Base-by-base conservation (phyloP, 1,140 invertebrate species). In the Triops longicaudatus region DNA sequence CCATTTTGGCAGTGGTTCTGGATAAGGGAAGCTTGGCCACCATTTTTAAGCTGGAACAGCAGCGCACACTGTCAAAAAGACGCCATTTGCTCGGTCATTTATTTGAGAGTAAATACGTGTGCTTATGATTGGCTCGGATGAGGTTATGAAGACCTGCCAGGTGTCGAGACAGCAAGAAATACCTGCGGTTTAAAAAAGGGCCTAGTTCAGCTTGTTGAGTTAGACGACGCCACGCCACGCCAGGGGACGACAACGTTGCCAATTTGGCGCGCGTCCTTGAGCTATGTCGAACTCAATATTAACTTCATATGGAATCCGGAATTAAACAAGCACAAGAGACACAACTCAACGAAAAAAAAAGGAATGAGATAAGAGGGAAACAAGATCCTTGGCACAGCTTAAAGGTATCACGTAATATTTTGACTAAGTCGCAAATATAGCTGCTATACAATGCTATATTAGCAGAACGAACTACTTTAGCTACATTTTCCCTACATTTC, bases 121-220 rank as follows among this genome's bases (percentile, higher is more conserved):
- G 50, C 50, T 63, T 63, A 63, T 63, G 50, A 63, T 63, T 63
- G 14, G 50, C 50, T 63, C 17, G 50, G 50, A 63, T 63, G 50
- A 63, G 50, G 50, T 63, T 63, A 63, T 63, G 50, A 63, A 63
- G 50, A 12, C 50, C 17, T 63, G 50, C 50, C 50, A 63, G 50
- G 50, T 63, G 50, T 14, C 50, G 7, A 63, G 50, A 22, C 50
- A 63, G 50, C 50, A 22, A 63, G 50, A 63, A 63, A 63, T n/a
- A 63, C 50, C 7, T 63, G 50, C 17, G 10, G 9, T 63, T 17
- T 63, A 6, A n/a, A n/a, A 63, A 37, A 63, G 17, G 50, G 50
- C 50, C 50, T 10, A 12, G 10, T 63, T 63, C 50, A n/a, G 50
- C 50, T 63, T 63, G 50, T 63, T 14, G 10, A 22, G 50, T 63